Conservation (phyloP, 2,113 vertebrate genomes). For the Vireo altiloquus region DNA sequence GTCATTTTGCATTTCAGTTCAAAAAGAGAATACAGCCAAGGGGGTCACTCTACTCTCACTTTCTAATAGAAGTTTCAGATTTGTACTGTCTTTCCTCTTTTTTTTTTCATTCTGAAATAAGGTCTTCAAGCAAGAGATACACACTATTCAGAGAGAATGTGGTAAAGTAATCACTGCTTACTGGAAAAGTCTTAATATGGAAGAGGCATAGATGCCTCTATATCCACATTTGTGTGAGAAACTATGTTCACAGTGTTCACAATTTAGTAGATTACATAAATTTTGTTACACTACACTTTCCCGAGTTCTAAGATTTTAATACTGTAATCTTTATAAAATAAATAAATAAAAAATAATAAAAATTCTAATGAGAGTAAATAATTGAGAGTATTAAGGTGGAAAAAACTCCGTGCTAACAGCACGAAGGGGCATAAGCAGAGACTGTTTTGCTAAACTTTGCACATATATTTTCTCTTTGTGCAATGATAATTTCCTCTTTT, state of each 20-base stretch:
- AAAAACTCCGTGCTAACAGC: rapidly evolving
- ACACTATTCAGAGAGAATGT: neutral
- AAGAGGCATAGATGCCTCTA: neutral
- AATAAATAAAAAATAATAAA: neutral
- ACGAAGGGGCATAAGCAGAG: neutral
- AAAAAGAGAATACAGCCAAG: neutral
- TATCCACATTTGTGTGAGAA: neutral
- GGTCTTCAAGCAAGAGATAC: neutral
- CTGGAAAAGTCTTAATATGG: neutral
- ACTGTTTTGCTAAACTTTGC: neutral
- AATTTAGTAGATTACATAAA: neutral
- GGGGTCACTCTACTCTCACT: neutral
- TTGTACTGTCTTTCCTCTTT: neutral
- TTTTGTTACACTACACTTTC: neutral
- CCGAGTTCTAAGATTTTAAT: neutral
- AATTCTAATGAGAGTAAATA: neutral
- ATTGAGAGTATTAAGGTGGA: neutral
- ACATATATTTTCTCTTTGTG: neutral
- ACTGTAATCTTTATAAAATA: neutral
- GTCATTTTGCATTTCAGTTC: neutral
- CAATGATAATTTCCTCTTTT: neutral
- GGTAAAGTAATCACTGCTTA: neutral
- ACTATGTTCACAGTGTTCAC: neutral
- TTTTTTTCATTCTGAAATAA: neutral
- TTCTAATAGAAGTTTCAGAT: neutral